phyloP scores from a whole-genome alignment of 1,140 invertebrate species.

The Panagrolaimus sp. region DNA sequence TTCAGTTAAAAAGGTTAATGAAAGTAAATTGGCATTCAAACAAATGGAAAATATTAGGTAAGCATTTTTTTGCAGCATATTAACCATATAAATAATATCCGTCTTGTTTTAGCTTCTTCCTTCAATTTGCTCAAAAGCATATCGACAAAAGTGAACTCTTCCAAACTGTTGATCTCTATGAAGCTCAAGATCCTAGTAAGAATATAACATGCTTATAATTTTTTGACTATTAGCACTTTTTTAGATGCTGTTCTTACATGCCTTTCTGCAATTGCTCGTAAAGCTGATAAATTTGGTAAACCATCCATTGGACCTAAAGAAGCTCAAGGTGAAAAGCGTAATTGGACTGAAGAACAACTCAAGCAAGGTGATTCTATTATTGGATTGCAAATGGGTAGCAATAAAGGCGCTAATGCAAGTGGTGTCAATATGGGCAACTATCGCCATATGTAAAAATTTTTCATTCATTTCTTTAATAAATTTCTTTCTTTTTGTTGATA shows the following conservation, averaged over 20 bases:
- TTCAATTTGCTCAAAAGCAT: conserved; percentile 45
- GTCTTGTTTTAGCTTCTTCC: conserved; percentile 20
- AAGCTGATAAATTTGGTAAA: conserved; percentile 50
- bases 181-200: conserved; percentile 55
- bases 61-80: conserved; percentile 6
- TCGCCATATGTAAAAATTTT: conserved; percentile 60
- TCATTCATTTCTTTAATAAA: too few species aligned
- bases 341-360: conserved; percentile 81
- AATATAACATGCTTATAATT: too few species aligned
- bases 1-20: conserved; percentile 49
- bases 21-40: conserved; percentile 50
- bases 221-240: too few species aligned
- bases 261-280: conserved; percentile 44
- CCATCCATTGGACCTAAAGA: conserved; percentile 72
- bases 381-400: conserved; percentile 82
- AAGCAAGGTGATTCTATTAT: conserved; percentile 76
- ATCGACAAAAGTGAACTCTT: conserved; percentile 49
- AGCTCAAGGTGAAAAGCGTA: conserved; percentile 75
- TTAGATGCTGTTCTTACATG: conserved; percentile 53
- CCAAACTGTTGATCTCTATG: conserved; percentile 53
- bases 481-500: too few species aligned
- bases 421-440: conserved; percentile 76
- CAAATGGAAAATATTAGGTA: conserved; percentile 56
- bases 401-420: conserved; percentile 77
- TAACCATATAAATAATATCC: not conserved